Base-by-base conservation (phyloP, 2,888 invertebrate genomes). In the Microdon myrmicae region DNA sequence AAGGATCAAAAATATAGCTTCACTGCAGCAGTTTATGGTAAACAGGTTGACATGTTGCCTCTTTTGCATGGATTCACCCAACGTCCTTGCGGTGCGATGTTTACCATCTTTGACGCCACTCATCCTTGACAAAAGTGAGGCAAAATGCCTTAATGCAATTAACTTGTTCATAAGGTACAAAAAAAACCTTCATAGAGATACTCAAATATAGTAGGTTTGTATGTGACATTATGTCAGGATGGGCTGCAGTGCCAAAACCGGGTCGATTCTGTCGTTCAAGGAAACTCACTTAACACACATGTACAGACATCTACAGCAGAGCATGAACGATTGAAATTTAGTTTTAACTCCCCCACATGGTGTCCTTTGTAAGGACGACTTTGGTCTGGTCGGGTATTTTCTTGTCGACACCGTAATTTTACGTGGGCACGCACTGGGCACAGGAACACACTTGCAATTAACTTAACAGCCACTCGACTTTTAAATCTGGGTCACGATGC, bases 381-480 rank as follows among this genome's bases (percentile, higher is more conserved):
- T 45, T 34, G 17, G 45, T 55, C 45, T 32, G 38, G 9, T 12
- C 13, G 9, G 14, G 7, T 16, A 23, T 25, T 12, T 3, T 9
- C 8, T 10, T 43, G 34, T 13, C 14, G 31, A 17, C 16, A 35
- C 16, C 5, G 5, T 45, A 45, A 39, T 59, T 45, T 51, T 22
- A 23, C 35, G 35, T 60, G 17, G 37, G 22, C 59, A 60, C 59
- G 59, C 59, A 59, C 29, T 29, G 16, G 44, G 22, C 47, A 39
- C 28, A 28, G 16, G 20, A 47, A 17, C 14, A 31, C 45, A 59
- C 54, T 60, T 47, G 47, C 54, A 60, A 60, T 60, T 54, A 54
- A 54, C 59, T 60, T 60, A 47, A 54, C 59, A 53, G 49, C 26
- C 47, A 41, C 17, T 53, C 8, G n/a, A n/a, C n/a, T n/a, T n/a